Base-by-base conservation (phyloP, 2,113 vertebrate species). In the Laterallus jamaicensis region DNA sequence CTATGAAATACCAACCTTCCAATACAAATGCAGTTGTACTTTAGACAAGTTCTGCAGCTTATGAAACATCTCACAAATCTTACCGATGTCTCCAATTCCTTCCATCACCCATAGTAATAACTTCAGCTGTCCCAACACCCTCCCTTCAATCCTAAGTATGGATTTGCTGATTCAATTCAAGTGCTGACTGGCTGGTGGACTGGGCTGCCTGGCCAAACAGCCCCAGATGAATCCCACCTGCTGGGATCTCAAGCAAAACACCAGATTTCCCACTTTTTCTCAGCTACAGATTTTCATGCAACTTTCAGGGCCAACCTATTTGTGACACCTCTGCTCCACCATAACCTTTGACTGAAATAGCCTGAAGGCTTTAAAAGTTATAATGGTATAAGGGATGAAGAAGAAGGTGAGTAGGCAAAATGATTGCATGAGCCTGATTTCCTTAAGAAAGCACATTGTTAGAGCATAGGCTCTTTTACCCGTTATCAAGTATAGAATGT, bases 71-170 rank as follows among this genome's bases (percentile, higher is more conserved):
- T 58, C 59, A 14, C 24, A 69, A 77, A 54, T 4, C 64, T 67
- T 81, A 55, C n/a, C 35, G 44, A 37, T 47, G 50, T n/a, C 47
- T 86, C 24, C 22, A 44, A 50, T 31, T 70, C 50, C 31, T 71
- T 69, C 67, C 40, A 42, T 64, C 31, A 60, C 39, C 20, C 64
- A 24, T 42, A 86, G 55, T 31, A 67, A 55, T 8, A 67, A 32
- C 49, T 32, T 28, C 31, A 55, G 37, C 64, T 83, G 55, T 55
- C 64, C 44, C 25, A 22, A 4, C 42, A 16, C 3, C 49, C 59
- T 39, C 70, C 40, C 15, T 7, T 2, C 1, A 0, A 63, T 28
- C 7, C 1, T 29, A 29, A 0, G 0, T 21, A 21, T 0, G 1
- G 39, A 6, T 32, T 15, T 32, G 22, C 22, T 42, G 47, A 4